Conservation (phyloP, 2,888 invertebrate genomes). For the Agrochola lychnidis region DNA sequence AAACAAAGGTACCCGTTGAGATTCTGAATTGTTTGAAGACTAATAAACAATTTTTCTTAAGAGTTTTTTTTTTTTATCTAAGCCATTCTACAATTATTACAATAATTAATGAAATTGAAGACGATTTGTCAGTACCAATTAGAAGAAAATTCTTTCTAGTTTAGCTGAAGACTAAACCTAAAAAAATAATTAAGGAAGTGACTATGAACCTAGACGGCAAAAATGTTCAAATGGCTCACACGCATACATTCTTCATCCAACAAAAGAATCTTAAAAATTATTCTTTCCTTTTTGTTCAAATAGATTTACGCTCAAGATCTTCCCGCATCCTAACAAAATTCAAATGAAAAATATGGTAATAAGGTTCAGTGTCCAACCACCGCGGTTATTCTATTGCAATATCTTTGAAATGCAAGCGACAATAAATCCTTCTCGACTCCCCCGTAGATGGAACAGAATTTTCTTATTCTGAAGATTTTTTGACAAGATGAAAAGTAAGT, state of each 20-base stretch:
- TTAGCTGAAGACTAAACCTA: background rate
- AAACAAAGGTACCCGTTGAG: slow-evolving; percentile 50
- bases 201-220: background rate
- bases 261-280: slow-evolving; percentile 7
- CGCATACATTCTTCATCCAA: slow-evolving; percentile 2
- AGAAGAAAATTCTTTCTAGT: background rate
- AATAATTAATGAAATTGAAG: slow-evolving; percentile 5
- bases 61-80: slow-evolving; percentile 18
- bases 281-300: slow-evolving; percentile 20
- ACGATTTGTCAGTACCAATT: slow-evolving; percentile 3
- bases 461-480: slow-evolving; percentile 11
- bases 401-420: slow-evolving; percentile 54
- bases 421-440: slow-evolving; percentile 38
- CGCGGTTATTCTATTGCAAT: slow-evolving; percentile 51
- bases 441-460: slow-evolving; percentile 17
- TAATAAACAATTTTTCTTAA: slow-evolving; percentile 35
- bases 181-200: background rate
- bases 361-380: slow-evolving; percentile 48
- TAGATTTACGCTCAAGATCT: slow-evolving; percentile 39
- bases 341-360: slow-evolving; percentile 62
- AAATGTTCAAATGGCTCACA: background rate
- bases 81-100: background rate
- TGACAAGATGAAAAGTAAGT: background rate
- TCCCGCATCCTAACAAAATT: slow-evolving; percentile 44
- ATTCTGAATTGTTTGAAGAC: slow-evolving; percentile 38